phyloP scores from a whole-genome alignment of 2,888 invertebrate species.

The Phoenoteleia sp. region DNA sequence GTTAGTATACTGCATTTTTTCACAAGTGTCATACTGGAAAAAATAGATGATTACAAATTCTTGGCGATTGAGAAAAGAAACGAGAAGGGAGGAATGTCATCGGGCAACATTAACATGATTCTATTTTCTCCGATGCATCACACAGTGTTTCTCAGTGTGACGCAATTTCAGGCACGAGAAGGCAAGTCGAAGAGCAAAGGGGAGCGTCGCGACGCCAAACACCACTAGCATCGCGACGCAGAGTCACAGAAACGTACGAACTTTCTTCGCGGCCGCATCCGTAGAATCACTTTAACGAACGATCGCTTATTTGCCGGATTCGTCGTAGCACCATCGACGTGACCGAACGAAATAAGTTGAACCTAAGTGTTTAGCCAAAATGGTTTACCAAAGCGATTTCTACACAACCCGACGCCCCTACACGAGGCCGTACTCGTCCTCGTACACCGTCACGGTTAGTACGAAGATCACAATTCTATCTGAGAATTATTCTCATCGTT shows the following conservation, averaged over 20 bases:
- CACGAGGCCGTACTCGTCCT: conserved; percentile 90
- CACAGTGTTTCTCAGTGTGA: conserved; percentile 73
- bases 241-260: conserved; percentile 84
- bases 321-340: conserved; percentile 59
- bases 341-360: conserved; percentile 65
- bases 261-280: conserved; percentile 84
- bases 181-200: conserved; percentile 61
- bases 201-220: conserved; percentile 74
- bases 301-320: conserved; percentile 50
- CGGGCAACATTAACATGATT: conserved; percentile 86
- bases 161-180: conserved; percentile 73
- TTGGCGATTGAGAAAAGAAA: conserved; percentile 62
- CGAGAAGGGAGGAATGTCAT: conserved; percentile 71
- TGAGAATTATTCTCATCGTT: conserved; percentile 19
- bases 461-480: conserved; percentile 65
- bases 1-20: conserved; percentile 48
- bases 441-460: conserved; percentile 95
- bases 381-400: conserved; percentile 98
- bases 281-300: conserved; percentile 64
- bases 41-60: conserved; percentile 70
- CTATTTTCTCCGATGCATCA: conserved; percentile 85
- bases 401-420: conserved; percentile 96
- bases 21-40: conserved; percentile 53
- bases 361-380: conserved; percentile 86
- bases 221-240: conserved; percentile 51